Percentiles rank a stretch among this genome's conserved stretches.
Evolutionary conservation across 2,797 vertebrate species (phyloP).

Genomic region (Euthynnus affinis): DNA sequence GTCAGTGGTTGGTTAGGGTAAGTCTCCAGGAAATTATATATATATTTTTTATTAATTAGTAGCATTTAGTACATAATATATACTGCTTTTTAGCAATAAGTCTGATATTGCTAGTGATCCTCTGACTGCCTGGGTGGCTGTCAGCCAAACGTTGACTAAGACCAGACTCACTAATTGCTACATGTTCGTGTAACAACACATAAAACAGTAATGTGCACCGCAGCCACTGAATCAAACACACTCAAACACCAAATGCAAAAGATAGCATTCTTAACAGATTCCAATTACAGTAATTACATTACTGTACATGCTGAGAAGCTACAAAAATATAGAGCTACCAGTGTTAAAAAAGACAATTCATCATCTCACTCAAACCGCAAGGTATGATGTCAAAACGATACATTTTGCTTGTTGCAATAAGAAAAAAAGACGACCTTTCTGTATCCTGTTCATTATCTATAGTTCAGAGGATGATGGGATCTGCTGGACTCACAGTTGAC

Average conservation of each 20-base stretch:
- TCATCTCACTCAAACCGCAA: background rate
- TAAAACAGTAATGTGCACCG: conserved; percentile 56
- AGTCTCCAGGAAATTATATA: too few relatives aligned
- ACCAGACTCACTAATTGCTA: conserved; percentile 60
- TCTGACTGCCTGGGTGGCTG: conserved; percentile 20
- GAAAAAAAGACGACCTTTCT: too few relatives aligned
- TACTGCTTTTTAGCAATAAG: background rate
- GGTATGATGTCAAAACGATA: too few relatives aligned
- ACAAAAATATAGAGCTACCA: background rate
- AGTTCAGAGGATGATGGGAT: background rate
- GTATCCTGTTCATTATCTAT: background rate
- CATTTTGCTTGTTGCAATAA: too few relatives aligned
- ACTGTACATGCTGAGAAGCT: background rate
- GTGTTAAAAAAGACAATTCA: too few relatives aligned
- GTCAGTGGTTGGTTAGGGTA: too few relatives aligned
- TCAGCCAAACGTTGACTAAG: conserved; percentile 52
- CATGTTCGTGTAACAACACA: conserved; percentile 53
- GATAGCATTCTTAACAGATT: background rate
- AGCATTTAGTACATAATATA: too few relatives aligned
- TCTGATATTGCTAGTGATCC: background rate
- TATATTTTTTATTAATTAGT: too few relatives aligned
- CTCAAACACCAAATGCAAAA: background rate
- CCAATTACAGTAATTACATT: background rate
- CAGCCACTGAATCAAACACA: conserved; percentile 32
- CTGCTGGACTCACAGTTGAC: too few relatives aligned